Percentiles rank a stretch among this genome's conserved stretches.
phyloP scores from a whole-genome alignment of 2,888 invertebrate genomes.

The Allolobophora icterica region DNA sequence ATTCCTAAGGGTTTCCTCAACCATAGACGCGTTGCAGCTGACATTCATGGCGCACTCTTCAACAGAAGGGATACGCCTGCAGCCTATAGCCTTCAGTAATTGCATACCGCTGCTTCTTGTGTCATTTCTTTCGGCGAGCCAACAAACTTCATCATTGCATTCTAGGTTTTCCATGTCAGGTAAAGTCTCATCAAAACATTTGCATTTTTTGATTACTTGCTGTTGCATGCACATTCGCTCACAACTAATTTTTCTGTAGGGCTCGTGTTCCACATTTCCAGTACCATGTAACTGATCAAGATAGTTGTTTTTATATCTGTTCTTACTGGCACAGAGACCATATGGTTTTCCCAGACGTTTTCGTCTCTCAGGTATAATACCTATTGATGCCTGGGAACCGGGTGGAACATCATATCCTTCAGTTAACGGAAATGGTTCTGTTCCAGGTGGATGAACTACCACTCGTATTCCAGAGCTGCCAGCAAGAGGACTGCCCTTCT shows the following conservation, averaged over 20 bases:
- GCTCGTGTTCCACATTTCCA: neutral
- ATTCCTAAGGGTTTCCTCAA: conserved; percentile 33
- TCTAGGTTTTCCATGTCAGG: neutral
- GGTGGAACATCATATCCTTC: neutral
- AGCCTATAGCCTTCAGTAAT: neutral
- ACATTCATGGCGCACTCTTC: neutral
- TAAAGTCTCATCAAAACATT: neutral
- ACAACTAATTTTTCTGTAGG: neutral
- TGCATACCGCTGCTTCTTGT: neutral
- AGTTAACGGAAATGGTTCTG: neutral
- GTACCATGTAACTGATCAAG: neutral
- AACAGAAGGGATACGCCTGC: neutral
- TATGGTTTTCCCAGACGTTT: neutral
- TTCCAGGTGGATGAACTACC: neutral
- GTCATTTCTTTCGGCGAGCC: neutral
- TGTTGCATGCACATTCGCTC: conserved; percentile 4
- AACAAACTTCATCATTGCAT: neutral
- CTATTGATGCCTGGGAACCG: neutral
- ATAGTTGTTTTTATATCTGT: neutral
- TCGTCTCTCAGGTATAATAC: neutral
- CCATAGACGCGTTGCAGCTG: conserved; percentile 37
- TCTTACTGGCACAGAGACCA: neutral
- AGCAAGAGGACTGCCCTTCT: neutral
- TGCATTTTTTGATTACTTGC: neutral
- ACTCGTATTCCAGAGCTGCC: neutral